phyloP scores from a whole-genome alignment of 2,113 vertebrate genomes.

The Chamaea fasciata region DNA sequence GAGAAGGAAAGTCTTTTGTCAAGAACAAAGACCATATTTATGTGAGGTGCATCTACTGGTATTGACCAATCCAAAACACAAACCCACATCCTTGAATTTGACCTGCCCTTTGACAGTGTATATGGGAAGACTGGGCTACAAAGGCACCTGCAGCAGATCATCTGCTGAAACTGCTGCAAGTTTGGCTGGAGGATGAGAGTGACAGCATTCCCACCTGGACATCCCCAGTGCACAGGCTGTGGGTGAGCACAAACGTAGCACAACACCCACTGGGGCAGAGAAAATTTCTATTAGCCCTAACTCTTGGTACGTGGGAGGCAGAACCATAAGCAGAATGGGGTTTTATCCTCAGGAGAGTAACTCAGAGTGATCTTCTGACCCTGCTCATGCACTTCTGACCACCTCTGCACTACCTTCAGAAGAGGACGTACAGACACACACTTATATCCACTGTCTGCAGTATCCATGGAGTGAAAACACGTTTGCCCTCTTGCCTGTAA shows the following conservation, averaged over 20 bases:
- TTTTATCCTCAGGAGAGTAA: background rate
- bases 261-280: background rate
- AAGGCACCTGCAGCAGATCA: background rate
- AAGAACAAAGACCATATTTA: background rate
- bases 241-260: background rate
- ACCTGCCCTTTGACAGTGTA: background rate
- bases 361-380: background rate
- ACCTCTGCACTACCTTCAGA: background rate
- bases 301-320: background rate
- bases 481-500: background rate
- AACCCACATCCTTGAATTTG: background rate
- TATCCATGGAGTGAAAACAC: background rate
- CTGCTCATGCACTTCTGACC: background rate
- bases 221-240: background rate
- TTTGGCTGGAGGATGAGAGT: background rate
- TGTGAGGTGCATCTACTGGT: fast-evolving
- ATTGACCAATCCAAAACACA: background rate
- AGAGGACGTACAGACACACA: background rate
- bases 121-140: background rate
- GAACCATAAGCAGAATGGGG: background rate
- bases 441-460: background rate
- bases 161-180: background rate
- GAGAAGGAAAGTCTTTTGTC: background rate
- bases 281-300: background rate
- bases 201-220: background rate